These are phyloP conservation scores for Notiomystis cincta DNA, from an alignment of 2,113 vertebrate genomes.

Conservation along the genomic window DNA sequence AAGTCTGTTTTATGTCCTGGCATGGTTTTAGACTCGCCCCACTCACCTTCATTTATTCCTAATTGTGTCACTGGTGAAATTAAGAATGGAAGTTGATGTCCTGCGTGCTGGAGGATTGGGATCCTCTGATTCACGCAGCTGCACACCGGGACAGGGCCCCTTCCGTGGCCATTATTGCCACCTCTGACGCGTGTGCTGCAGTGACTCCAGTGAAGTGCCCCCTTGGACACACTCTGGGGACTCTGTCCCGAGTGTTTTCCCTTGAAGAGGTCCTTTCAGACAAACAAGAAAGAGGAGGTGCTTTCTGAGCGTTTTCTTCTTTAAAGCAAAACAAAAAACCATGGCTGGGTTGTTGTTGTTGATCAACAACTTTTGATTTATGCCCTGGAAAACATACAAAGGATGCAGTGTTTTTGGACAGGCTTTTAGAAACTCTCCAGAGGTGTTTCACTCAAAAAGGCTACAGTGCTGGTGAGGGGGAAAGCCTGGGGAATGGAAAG, in stretches of 20 bases:
- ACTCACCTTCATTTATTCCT: background rate
- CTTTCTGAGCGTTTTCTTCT: background rate
- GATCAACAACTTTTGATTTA: background rate
- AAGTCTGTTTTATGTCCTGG: background rate
- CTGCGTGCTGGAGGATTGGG: background rate
- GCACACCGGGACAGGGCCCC: background rate
- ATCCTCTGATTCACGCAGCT: background rate
- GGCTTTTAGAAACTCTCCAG: background rate
- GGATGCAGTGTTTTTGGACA: background rate
- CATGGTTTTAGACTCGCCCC: background rate
- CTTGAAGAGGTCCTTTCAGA: background rate
- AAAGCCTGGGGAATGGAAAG: background rate
- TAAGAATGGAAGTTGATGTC: background rate
- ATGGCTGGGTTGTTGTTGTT: background rate
- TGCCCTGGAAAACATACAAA: background rate
- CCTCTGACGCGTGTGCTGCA: constrained; percentile 19
- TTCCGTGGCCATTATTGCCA: constrained; percentile 31
- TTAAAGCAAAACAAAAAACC: background rate
- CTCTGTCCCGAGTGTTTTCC: background rate
- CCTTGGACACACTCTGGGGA: constrained; percentile 10
- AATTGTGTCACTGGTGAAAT: background rate
- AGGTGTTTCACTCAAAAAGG: constrained; percentile 5
- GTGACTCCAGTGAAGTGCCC: constrained; percentile 32
- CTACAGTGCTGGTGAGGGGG: background rate
- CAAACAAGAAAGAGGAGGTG: background rate